Conservation (phyloP, 2,113 vertebrate genomes). For the Physeter macrocephalus region DNA sequence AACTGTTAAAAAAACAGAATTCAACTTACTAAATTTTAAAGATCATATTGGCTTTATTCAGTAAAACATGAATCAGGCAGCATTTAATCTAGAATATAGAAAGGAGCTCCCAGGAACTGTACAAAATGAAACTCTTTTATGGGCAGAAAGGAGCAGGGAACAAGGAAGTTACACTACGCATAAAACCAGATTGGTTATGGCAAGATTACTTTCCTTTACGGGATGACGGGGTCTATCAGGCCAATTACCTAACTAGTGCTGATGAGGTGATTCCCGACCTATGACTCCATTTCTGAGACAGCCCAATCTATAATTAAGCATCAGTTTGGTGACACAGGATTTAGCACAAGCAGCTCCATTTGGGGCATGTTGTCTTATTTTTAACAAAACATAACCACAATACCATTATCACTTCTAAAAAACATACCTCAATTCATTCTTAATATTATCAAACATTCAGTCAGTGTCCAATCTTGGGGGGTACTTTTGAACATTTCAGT, state of each 20-base stretch:
- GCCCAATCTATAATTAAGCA: background rate
- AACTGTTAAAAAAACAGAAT: background rate
- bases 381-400: background rate
- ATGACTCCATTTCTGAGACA: background rate
- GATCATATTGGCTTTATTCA: background rate
- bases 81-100: background rate
- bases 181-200: background rate
- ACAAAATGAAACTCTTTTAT: background rate
- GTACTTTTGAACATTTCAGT: background rate
- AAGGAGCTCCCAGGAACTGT: background rate
- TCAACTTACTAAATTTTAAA: background rate
- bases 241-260: background rate
- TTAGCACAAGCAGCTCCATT: background rate
- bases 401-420: background rate
- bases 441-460: background rate
- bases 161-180: background rate
- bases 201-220: background rate
- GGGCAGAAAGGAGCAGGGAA: background rate
- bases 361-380: background rate
- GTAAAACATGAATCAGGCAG: background rate
- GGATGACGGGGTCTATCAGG: background rate
- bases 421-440: background rate
- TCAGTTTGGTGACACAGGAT: background rate
- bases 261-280: background rate
- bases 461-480: background rate